Evolutionary conservation across 2,888 invertebrate species (phyloP), one percentile per base, ranked within the genome.

Genomic region (Prostheceraeus crozeri): DNA sequence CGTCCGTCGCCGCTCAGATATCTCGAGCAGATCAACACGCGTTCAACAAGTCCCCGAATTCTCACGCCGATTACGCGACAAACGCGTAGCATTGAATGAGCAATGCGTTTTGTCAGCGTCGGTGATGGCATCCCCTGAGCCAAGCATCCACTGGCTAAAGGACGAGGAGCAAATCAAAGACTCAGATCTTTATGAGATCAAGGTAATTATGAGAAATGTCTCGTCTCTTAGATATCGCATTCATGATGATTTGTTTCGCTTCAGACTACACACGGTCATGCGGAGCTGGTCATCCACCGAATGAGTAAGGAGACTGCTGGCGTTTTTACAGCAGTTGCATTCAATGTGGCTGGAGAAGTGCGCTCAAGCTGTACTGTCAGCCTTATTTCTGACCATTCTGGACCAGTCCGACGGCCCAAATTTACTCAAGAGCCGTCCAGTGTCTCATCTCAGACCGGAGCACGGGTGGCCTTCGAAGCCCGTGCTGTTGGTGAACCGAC

Each of bases 281-380:
- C 40, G 3, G 62, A 61, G 23, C 27, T 61, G 36, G 19, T 31
- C 11, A 36, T 61, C n/a, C 28, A 25, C 36, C 30, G 25, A 6
- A 19, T 28, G 10, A 35, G 14, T n/a, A 3, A 2, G 8, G 61
- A 35, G 8, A 60, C 62, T 35, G 53, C 62, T 21, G 61, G 61
- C 25, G n/a, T n/a, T 16, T 61, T 53, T 25, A 51, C 61, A 2
- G 60, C 35, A 3, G 35, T 62, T 2, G 61, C 61, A 1, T 61
- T 53, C 31, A 61, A 61, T 27, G 23, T 23, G 14, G 36, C 31
- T 23, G 61, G 61, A 1, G 52, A 62, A 30, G 21, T 35, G 21
- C 19, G 28, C 10, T 53, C 33, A 3, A 53, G 60, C n/a, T 61
- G 61, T 30, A 25, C 35, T 10, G 23, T 61, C 2, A 23, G n/a